Percentiles rank a stretch among this genome's conserved stretches.
phyloP scores from a whole-genome alignment of 2,113 vertebrate species.

The Larimichthys crocea region DNA sequence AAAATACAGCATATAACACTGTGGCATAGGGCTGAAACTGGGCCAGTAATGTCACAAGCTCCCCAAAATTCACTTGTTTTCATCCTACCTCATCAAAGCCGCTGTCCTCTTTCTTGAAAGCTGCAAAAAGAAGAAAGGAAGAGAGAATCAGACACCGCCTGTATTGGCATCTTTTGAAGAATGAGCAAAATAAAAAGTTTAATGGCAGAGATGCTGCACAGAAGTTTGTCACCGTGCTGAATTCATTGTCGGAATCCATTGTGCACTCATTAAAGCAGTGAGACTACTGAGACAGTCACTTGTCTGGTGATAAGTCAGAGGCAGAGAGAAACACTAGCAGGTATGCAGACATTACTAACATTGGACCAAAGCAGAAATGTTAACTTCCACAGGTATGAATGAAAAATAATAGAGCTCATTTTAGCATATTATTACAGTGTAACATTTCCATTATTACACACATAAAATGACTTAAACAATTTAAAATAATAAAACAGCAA shows the following conservation, averaged over 20 bases:
- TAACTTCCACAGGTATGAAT: neutral
- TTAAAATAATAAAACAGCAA: too few relatives aligned
- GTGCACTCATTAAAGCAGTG: slow-evolving; percentile 22
- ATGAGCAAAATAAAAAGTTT: slow-evolving; percentile 28
- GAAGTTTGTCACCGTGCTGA: neutral
- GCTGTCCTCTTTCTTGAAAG: slow-evolving; percentile 97
- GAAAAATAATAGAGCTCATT: neutral
- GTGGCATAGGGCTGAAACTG: slow-evolving; percentile 25
- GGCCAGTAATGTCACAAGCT: slow-evolving; percentile 31
- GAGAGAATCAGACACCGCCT: slow-evolving; percentile 53
- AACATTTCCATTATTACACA: too few relatives aligned
- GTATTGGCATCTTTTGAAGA: slow-evolving; percentile 49
- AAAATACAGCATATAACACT: neutral
- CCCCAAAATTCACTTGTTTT: slow-evolving; percentile 29
- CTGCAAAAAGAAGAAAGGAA: slow-evolving; percentile 85
- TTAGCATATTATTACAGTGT: neutral
- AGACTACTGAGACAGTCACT: neutral
- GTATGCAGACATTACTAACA: neutral
- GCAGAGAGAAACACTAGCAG: neutral
- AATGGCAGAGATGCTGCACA: slow-evolving; percentile 2
- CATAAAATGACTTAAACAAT: too few relatives aligned
- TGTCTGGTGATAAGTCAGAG: neutral
- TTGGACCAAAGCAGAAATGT: neutral
- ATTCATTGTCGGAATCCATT: slow-evolving; percentile 4
- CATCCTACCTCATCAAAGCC: slow-evolving; percentile 93